Conservation (phyloP, 2,113 vertebrate genomes). For the Canis aureus region DNA sequence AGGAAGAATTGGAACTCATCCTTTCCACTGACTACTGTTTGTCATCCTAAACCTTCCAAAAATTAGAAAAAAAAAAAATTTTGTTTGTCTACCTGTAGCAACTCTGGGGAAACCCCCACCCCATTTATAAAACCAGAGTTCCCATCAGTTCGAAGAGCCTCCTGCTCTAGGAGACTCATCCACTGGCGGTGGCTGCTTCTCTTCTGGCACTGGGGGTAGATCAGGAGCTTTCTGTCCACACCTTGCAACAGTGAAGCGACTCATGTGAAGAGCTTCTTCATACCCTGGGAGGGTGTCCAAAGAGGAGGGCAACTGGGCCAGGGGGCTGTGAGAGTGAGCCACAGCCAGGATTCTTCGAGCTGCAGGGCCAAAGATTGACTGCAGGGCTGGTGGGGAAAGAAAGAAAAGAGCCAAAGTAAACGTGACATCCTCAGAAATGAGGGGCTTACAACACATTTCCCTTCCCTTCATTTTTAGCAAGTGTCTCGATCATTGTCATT, state of each 20-base stretch:
- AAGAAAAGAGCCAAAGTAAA: background rate
- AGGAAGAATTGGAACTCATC: background rate
- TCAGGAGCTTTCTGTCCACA: constrained; percentile 83
- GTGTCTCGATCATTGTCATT: background rate
- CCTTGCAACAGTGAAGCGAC: constrained; percentile 86
- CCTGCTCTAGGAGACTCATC: background rate
- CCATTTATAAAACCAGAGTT: background rate
- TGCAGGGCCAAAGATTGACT: constrained; percentile 87
- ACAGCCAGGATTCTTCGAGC: constrained; percentile 88
- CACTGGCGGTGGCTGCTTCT: constrained; percentile 49
- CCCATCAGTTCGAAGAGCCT: background rate
- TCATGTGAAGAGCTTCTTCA: constrained; percentile 88
- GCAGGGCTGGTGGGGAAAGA: constrained; percentile 85
- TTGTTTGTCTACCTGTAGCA: background rate
- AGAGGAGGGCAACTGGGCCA: constrained; percentile 43
- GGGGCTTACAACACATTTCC: background rate
- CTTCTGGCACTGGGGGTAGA: constrained; percentile 83
- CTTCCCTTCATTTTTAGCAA: background rate
- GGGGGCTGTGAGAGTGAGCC: constrained; percentile 82
- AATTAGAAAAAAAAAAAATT: background rate
- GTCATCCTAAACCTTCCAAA: background rate
- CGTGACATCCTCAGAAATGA: fast-evolving
- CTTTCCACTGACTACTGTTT: background rate
- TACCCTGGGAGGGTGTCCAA: constrained; percentile 87
- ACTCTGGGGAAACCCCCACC: background rate